Evolutionary conservation across 1,140 invertebrate genomes (phyloP).

Genomic region (Drosophila murphyi): DNA sequence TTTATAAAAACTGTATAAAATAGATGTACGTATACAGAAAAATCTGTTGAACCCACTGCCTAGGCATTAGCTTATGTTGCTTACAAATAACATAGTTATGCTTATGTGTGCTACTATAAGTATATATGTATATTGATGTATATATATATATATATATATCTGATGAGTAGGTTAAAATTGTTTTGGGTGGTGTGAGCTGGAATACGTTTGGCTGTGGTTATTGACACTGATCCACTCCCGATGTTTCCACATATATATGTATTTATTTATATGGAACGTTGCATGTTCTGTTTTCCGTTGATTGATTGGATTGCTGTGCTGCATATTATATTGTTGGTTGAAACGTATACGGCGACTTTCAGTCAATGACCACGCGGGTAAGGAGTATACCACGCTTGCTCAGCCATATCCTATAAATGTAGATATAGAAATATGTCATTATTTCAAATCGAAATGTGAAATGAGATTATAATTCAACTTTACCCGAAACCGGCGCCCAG

Average conservation of each 20-base stretch:
- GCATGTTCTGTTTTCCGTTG: conserved; percentile 53
- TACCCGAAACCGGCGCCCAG: conserved; percentile 96
- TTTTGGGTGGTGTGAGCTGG: conserved; percentile 53
- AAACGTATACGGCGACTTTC: conserved; percentile 80
- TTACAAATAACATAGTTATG: conserved; percentile 52
- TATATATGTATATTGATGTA: conserved; percentile 14
- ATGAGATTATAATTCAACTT: conserved; percentile 56
- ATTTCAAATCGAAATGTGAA: conserved; percentile 24
- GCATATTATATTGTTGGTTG: conserved; percentile 50
- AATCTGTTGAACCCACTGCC: conserved; percentile 57
- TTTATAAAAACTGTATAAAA: conserved; percentile 51
- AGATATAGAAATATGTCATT: conserved; percentile 10
- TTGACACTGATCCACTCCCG: conserved; percentile 42
- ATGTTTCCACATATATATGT: conserved; percentile 20
- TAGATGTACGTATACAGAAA: conserved; percentile 44
- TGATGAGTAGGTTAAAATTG: conserved; percentile 19
- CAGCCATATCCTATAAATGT: conserved; percentile 87
- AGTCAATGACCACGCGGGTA: conserved; percentile 87
- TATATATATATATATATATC: conserved; percentile 8
- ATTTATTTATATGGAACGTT: conserved; percentile 55
- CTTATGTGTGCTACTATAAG: conserved; percentile 29
- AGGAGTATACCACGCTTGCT: conserved; percentile 88
- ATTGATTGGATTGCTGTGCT: conserved; percentile 48
- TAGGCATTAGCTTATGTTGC: conserved; percentile 45
- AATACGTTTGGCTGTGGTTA: conserved; percentile 66